Evolutionary conservation across 2,113 vertebrate species (phyloP), one percentile per base, ranked within the genome.

Genomic region (Ptyas mucosa): DNA sequence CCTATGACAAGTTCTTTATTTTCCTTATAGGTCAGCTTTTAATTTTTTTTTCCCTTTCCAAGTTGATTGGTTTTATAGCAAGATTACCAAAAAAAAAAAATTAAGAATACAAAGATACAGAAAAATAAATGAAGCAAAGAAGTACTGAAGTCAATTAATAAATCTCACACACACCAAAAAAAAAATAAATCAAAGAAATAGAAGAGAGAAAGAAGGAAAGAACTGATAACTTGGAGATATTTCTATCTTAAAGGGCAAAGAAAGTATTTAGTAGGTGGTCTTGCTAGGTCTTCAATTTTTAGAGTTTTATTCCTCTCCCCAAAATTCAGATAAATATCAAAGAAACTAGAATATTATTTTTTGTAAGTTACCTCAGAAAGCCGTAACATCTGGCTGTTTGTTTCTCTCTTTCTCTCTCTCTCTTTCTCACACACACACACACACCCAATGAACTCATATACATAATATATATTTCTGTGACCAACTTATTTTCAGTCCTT

Each of bases 401-500:
- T 64, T 21, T 58, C 57, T 24, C 1, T 58, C 8, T 58, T 2
- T 58, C 57, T 9, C 53, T 46, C 43, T 43, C 43, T n/a, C n/a
- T n/a, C 43, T 46, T 3, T 46, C 43, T 46, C 43, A 46, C 43
- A 43, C 14, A 34, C n/a, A 34, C n/a, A 1, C 12, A 15, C 2
- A 14, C 14, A 75, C 15, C 18, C 6, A 43, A 7, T 21, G 34
- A 34, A 26, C 29, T 5, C 12, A 34, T n/a, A 34, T 69, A 69
- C 5, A 6, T 69, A 69, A 81, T 39, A 39, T 81, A 81, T 81
- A 81, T 93, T 96, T 95, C 94, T 64, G 81, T 96, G 95, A 94
- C 92, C 92, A 94, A 97, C 95, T 92, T 95, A 96, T 96, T 96
- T 96, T 93, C 29, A 93, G 93, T 96, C 92, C 94, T 96, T 95